Percentiles rank a stretch among this genome's conserved stretches.
Evolutionary conservation across 2,797 vertebrate species (phyloP).

Genomic region (Gobionotothen gibberifrons): DNA sequence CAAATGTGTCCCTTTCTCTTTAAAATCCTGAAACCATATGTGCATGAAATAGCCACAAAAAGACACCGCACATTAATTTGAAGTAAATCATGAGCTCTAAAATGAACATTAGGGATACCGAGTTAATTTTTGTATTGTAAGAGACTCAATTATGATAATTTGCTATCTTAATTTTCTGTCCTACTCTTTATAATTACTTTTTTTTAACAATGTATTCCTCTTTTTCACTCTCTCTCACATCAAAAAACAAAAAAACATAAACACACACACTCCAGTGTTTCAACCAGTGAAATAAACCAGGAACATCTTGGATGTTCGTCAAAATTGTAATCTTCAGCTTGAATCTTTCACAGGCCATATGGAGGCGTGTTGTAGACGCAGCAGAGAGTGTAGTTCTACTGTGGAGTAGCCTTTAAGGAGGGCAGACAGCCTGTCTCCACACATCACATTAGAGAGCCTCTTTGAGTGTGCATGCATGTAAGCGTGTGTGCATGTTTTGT

Average conservation of each 20-base stretch:
- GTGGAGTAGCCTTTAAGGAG: constrained; percentile 65
- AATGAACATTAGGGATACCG: not conserved
- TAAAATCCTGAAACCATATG: not conserved
- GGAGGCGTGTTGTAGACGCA: constrained; percentile 48
- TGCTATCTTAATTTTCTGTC: constrained; percentile 1
- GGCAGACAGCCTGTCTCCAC: constrained; percentile 74
- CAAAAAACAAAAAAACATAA: not conserved
- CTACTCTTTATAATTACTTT: not conserved
- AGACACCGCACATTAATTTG: not conserved
- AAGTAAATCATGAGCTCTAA: not conserved
- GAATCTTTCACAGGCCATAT: constrained; percentile 74
- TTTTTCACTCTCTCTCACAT: not conserved
- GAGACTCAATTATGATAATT: not conserved
- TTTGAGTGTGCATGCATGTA: constrained; percentile 55
- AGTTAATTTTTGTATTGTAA: not conserved
- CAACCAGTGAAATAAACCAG: constrained; percentile 30
- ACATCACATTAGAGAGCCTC: constrained; percentile 68
- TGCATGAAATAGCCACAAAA: not conserved
- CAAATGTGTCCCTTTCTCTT: not conserved
- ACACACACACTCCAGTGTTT: not conserved
- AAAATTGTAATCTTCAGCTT: constrained; percentile 62
- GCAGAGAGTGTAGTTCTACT: constrained; percentile 50
- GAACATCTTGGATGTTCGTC: constrained; percentile 46
- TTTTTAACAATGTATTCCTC: not conserved
- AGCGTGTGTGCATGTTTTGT: constrained; percentile 28